Evolutionary conservation across 2,797 vertebrate genomes (phyloP).

Genomic region (Pachyuromys duprasi): DNA sequence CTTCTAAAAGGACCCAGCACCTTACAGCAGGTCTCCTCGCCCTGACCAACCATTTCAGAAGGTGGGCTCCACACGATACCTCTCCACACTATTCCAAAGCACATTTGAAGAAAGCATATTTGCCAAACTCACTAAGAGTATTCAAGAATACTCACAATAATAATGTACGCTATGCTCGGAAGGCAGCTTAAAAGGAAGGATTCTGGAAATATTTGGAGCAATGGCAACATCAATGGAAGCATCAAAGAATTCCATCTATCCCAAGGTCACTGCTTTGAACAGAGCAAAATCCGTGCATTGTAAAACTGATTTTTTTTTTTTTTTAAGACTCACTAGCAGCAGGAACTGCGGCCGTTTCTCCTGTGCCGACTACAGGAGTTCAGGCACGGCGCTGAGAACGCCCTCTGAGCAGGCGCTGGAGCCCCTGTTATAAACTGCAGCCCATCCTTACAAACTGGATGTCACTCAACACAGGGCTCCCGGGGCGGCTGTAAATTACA

Average conservation of each 20-base stretch:
- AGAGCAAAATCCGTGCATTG: constrained; percentile 55
- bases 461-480: neutral
- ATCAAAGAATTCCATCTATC: constrained; percentile 53
- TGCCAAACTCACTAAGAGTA: neutral
- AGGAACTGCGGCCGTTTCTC: constrained; percentile 34
- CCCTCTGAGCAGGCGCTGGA: neutral
- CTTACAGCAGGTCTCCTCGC: neutral
- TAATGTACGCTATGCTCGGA: neutral
- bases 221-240: neutral
- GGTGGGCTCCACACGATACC: neutral
- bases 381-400: rapidly evolving
- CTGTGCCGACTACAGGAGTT: neutral
- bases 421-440: neutral
- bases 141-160: constrained; percentile 31
- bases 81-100: neutral
- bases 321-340: constrained; percentile 26
- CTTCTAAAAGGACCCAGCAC: neutral
- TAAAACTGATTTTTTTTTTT: constrained; percentile 41
- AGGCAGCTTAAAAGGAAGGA: constrained; percentile 53
- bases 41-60: neutral
- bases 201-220: constrained; percentile 41
- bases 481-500: constrained; percentile 15
- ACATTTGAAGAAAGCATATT: neutral
- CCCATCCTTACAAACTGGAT: neutral
- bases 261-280: constrained; percentile 65